Base-by-base conservation (phyloP, 2,888 invertebrate species). In the Tinea pellionella region DNA sequence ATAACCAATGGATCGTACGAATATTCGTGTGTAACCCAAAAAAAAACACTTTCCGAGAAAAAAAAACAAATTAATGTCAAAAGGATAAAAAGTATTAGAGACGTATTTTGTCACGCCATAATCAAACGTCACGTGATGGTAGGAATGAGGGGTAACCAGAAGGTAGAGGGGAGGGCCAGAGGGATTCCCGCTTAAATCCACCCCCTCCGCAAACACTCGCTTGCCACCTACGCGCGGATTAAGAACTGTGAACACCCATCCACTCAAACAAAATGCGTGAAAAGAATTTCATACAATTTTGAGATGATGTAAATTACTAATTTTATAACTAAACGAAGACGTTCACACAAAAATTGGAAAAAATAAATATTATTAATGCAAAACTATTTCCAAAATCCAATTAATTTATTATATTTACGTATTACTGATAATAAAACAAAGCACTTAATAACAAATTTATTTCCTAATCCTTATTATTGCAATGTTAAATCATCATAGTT, bases 211-310 rank as follows among this genome's bases (percentile, higher is more conserved):
- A 73, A 72, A 74, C 70, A 69, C 68, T 69, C 68, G 67, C 66
- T 68, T 68, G 64, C 64, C 68, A 67, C 69, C 72, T 69, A 67
- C 65, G 61, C 57, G 61, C 63, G 75, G 75, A 73, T 76, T 73
- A 74, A 66, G 70, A 67, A 69, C 66, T 64, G 63, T 62, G 70
- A 65, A 32, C 63, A 62, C 32, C 61, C 68, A 69, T 67, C 67
- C 64, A 59, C 59, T 63, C 63, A 8, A 47, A 61, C 24, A 13
- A 61, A 64, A 63, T 47, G 8, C 41, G 2, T 41, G 2, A n/a
- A 6, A 51, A 55, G 42, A 56, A 11, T 9, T 47, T 15, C 11
- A 37, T 18, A 32, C n/a, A 59, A 24, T 24, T 24, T n/a, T n/a
- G n/a, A n/a, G n/a, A n/a, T n/a, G n/a, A n/a, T n/a, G n/a, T n/a